A percentile compares a stretch with the other conserved stretches of the same genome.
These are phyloP conservation scores for Cephus sareptanus DNA, from an alignment of 2,888 invertebrate genomes.

Conservation along the genomic window DNA sequence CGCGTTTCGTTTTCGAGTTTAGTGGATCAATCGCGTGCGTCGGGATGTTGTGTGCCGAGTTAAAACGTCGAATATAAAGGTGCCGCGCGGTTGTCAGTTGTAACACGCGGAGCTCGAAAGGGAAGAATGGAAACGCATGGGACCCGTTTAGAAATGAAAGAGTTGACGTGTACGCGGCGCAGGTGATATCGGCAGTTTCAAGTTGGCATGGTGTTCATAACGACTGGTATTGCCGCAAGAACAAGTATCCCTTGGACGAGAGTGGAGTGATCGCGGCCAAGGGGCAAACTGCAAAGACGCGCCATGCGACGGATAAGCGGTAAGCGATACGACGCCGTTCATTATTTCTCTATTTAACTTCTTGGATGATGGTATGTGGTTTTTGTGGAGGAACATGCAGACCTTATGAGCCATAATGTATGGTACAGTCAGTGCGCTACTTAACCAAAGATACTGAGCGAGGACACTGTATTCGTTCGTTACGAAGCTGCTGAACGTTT, in stretches of 20 bases:
- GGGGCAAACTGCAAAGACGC: slow-evolving; percentile 29
- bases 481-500: not conserved
- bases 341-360: not conserved
- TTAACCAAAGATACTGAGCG: not conserved
- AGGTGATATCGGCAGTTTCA: slow-evolving; percentile 17
- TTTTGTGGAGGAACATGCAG: not conserved
- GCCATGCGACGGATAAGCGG: slow-evolving; percentile 62
- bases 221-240: slow-evolving; percentile 9
- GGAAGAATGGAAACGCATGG: slow-evolving; percentile 19
- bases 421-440: not conserved
- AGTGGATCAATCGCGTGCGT: not conserved
- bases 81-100: not conserved
- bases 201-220: slow-evolving; percentile 19
- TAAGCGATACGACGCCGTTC: slow-evolving; percentile 34
- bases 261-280: slow-evolving; percentile 15
- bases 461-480: not conserved
- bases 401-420: not conserved
- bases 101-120: not conserved
- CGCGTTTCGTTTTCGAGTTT: not conserved
- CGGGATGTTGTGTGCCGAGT: not conserved
- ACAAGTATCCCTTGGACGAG: slow-evolving; percentile 18
- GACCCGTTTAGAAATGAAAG: slow-evolving; percentile 17
- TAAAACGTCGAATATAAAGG: not conserved
- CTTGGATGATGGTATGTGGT: not conserved
- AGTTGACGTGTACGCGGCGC: slow-evolving; percentile 15